Evolutionary conservation across 2,113 vertebrate species (phyloP).

Genomic region (Rhinoderma darwinii): DNA sequence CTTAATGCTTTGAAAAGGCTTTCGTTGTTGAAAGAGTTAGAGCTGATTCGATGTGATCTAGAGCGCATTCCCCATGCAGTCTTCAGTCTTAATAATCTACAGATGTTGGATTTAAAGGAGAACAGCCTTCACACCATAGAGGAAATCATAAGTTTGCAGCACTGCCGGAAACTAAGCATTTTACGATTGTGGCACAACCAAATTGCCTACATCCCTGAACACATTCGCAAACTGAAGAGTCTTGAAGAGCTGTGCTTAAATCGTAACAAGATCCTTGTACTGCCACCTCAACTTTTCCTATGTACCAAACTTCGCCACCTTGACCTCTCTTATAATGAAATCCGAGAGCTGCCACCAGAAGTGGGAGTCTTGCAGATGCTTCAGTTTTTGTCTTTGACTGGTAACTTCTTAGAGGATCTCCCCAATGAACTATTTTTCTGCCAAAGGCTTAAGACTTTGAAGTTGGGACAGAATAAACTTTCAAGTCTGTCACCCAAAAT

Average conservation of each 20-base stretch:
- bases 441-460: slow-evolving; percentile 77
- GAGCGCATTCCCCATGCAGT: slow-evolving; percentile 86
- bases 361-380: slow-evolving; percentile 81
- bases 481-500: slow-evolving; percentile 75
- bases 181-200: slow-evolving; percentile 87
- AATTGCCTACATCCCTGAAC: slow-evolving; percentile 83
- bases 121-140: slow-evolving; percentile 86
- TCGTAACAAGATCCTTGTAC: slow-evolving; percentile 81
- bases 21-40: slow-evolving; percentile 73
- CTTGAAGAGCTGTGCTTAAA: slow-evolving; percentile 83
- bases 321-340: slow-evolving; percentile 84
- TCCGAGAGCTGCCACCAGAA: slow-evolving; percentile 77
- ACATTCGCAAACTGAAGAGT: slow-evolving; percentile 80
- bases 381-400: slow-evolving; percentile 78
- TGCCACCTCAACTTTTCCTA: slow-evolving; percentile 80
- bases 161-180: slow-evolving; percentile 79
- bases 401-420: slow-evolving; percentile 80
- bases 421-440: slow-evolving; percentile 87
- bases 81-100: slow-evolving; percentile 82
- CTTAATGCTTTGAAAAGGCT: slow-evolving; percentile 86
- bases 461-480: slow-evolving; percentile 80
- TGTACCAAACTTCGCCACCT: slow-evolving; percentile 82
- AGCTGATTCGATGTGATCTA: slow-evolving; percentile 81
- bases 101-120: slow-evolving; percentile 84
- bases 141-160: slow-evolving; percentile 89